Evolutionary conservation across 2,888 invertebrate species (phyloP).

Genomic region (Gerris lacustris): DNA sequence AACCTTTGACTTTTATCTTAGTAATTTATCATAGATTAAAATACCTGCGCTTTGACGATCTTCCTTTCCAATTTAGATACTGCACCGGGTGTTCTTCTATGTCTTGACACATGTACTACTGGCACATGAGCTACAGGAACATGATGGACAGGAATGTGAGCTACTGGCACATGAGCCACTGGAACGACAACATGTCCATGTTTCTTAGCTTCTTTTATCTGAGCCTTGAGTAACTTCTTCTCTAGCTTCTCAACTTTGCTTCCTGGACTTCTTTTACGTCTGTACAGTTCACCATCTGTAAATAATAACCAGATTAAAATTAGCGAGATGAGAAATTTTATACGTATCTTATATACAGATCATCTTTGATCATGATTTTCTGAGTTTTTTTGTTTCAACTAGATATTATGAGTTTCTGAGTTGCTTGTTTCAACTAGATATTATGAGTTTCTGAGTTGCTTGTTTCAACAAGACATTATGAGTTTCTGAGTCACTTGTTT

Average conservation of each 20-base stretch:
- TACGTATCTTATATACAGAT: too few relatives aligned
- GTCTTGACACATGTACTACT: neutral
- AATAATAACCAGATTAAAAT: neutral
- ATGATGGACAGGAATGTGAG: neutral
- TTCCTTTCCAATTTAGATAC: neutral
- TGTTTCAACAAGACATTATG: too few relatives aligned
- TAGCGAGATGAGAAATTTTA: too few relatives aligned
- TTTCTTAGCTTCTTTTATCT: conserved; percentile 1
- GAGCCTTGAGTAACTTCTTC: neutral
- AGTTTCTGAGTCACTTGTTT: too few relatives aligned
- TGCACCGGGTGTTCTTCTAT: neutral
- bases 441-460: too few relatives aligned
- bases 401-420: too few relatives aligned
- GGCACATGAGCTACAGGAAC: neutral
- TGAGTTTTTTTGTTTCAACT: too few relatives aligned
- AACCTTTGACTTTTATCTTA: too few relatives aligned
- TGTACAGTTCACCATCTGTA: neutral
- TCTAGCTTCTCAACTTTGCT: neutral
- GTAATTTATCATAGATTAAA: too few relatives aligned
- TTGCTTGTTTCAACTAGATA: too few relatives aligned
- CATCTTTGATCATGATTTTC: too few relatives aligned
- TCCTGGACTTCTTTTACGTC: neutral
- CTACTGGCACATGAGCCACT: neutral
- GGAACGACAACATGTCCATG: neutral
- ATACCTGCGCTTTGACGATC: neutral